Evolutionary conservation across 2,888 invertebrate genomes (phyloP), one percentile per base, ranked within the genome.

Genomic region (Pantelozetes paolii): DNA sequence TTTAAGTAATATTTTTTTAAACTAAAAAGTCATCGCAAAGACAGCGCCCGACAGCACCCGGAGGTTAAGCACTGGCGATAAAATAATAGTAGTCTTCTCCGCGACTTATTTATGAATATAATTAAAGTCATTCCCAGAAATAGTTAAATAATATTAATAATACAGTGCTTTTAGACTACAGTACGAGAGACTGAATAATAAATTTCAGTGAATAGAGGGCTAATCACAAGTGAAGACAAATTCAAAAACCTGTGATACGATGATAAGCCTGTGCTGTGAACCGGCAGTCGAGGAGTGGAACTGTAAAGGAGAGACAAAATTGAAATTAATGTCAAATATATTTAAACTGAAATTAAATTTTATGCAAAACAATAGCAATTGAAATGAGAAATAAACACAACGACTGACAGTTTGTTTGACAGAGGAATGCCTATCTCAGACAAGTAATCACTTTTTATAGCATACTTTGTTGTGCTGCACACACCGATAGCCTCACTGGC

Each of bases 61-160:
- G 30, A 15, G 59, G 2, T 30, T 59, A 59, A 30, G 3, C 30
- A n/a, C n/a, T 6, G 18, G 30, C 30, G 59, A 28, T 59, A 30
- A n/a, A 30, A 59, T 59, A 59, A 59, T 30, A 59, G 20, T n/a
- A 1, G 50, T 45, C 3, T n/a, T 9, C 8, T 9, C 20, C 8
- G n/a, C 1, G 59, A 30, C 59, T 59, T 20, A 59, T 59, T 59
- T 59, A 59, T 59, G 59, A 59, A 59, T 59, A 9, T 59, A 59
- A 59, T 59, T 59, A 59, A 59, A 30, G 30, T 1, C 30, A 59
- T 59, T 59, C 59, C 28, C 59, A n/a, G 28, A 8, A 8, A 54
- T 20, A 54, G 54, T 54, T 3, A 2, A 20, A 3, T 54, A 3
- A 15, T 48, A 48, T n/a, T 48, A 48, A n/a, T n/a, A n/a, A n/a